Conservation (phyloP, 1,140 invertebrate species). For the Arion vulgaris region DNA sequence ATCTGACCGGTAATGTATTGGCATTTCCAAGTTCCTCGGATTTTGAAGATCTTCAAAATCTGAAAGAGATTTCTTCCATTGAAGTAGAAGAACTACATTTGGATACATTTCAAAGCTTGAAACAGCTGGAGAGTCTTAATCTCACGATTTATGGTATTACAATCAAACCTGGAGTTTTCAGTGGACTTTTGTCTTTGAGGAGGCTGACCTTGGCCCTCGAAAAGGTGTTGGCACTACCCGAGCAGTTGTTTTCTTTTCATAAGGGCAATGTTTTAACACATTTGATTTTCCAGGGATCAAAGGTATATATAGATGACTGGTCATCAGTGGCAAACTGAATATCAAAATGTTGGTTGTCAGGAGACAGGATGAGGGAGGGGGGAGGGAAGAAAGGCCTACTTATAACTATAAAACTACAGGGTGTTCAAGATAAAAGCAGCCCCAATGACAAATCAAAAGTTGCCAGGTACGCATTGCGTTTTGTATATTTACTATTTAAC, state of each 20-base stretch:
- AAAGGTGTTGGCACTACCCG: not conserved
- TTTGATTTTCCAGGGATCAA: no score
- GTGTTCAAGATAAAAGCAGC: no score
- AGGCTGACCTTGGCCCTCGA: not conserved
- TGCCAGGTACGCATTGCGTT: no score
- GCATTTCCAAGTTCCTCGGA: not conserved
- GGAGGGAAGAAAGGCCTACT: no score
- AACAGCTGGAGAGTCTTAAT: not conserved
- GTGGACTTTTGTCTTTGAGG: not conserved
- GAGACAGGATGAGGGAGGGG: no score
- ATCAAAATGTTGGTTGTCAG: no score
- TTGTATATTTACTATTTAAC: no score
- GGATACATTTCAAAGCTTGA: not conserved
- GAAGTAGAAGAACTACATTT: slow-evolving; percentile 1
- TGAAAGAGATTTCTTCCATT: not conserved
- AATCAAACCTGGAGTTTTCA: not conserved
- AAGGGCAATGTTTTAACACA: not conserved
- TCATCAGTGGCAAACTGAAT: no score
- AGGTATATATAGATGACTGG: no score
- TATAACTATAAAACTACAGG: no score
- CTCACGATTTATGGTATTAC: not conserved
- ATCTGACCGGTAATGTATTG: not conserved
- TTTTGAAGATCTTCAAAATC: not conserved
- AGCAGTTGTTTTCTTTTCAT: not conserved
- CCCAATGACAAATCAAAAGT: no score